Conservation (phyloP, 2,797 vertebrate genomes). For the Perodicticus potto region DNA sequence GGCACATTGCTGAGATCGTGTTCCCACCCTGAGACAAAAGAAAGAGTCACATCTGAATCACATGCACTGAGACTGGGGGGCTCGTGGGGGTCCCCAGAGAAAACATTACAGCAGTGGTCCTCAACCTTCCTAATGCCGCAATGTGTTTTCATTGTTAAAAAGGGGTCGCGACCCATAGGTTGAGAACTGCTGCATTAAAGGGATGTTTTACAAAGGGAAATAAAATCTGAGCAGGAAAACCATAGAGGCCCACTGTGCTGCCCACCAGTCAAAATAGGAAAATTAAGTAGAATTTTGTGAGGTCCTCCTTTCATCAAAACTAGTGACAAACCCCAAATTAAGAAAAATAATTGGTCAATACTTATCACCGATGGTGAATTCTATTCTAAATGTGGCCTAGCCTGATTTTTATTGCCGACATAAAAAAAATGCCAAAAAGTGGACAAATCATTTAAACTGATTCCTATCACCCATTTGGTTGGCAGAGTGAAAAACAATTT, state of each 20-base stretch:
- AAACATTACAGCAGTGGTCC: no score
- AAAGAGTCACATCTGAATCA: not conserved
- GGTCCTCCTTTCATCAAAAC: slow-evolving; percentile 2
- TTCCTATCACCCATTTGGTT: slow-evolving; percentile 6
- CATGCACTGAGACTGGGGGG: no score
- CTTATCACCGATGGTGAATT: slow-evolving; percentile 52
- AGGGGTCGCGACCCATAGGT: no score
- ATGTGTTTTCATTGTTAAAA: no score
- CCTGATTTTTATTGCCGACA: not conserved
- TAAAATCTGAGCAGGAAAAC: not conserved
- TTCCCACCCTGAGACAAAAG: accelerated
- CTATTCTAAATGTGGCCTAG: not conserved
- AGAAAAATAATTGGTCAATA: slow-evolving; percentile 55
- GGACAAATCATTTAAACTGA: not conserved
- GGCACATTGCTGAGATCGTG: not conserved
- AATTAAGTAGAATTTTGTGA: not conserved
- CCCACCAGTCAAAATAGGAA: not conserved
- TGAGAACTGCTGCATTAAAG: not conserved
- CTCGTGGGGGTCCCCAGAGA: not conserved
- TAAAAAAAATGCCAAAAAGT: not conserved
- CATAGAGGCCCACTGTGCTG: not conserved
- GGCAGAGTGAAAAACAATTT: not conserved
- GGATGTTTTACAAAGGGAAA: not conserved
- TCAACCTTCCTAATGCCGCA: no score
- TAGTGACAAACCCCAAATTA: slow-evolving; percentile 34